Conservation (phyloP, 2,888 invertebrate genomes). For the Fissipunctia ypsillon region DNA sequence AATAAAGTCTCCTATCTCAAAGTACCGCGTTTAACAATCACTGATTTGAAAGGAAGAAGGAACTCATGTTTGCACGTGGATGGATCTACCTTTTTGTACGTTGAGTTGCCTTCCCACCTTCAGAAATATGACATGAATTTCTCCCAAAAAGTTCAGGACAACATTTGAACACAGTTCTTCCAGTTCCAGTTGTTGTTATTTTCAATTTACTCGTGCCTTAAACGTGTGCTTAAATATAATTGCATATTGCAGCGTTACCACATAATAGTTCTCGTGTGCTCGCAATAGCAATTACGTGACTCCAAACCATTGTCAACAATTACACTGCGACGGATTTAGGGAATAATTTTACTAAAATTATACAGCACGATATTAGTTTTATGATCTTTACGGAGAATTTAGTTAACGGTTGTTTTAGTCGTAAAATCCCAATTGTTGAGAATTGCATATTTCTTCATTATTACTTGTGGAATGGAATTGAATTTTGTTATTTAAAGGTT, state of each 20-base stretch:
- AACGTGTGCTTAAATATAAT: constrained; percentile 75
- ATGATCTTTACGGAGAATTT: constrained; percentile 25
- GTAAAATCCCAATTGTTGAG: constrained; percentile 22
- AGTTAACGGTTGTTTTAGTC: constrained; percentile 1
- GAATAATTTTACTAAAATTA: constrained; percentile 52
- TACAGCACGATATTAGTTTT: constrained; percentile 26
- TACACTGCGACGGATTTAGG: constrained; percentile 58
- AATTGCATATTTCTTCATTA: constrained; percentile 14
- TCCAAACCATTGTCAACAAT: constrained; percentile 77
- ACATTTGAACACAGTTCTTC: constrained; percentile 52
- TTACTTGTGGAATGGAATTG: background rate
- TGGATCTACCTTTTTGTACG: too few relatives aligned
- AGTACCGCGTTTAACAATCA: background rate
- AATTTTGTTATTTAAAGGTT: constrained; percentile 15
- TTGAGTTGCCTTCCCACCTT: background rate
- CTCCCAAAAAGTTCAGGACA: constrained; percentile 2
- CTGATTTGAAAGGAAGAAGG: background rate
- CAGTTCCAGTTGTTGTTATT: too few relatives aligned
- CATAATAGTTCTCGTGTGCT: constrained; percentile 79
- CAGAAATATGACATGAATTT: background rate
- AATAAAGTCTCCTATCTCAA: too few relatives aligned
- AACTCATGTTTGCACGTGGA: too few relatives aligned
- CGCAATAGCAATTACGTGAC: constrained; percentile 85
- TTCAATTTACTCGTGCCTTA: constrained; percentile 63
- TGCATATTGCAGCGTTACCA: constrained; percentile 76